Evolutionary conservation across 1,140 invertebrate species (phyloP).

Genomic region (Drosophila ficusphila): DNA sequence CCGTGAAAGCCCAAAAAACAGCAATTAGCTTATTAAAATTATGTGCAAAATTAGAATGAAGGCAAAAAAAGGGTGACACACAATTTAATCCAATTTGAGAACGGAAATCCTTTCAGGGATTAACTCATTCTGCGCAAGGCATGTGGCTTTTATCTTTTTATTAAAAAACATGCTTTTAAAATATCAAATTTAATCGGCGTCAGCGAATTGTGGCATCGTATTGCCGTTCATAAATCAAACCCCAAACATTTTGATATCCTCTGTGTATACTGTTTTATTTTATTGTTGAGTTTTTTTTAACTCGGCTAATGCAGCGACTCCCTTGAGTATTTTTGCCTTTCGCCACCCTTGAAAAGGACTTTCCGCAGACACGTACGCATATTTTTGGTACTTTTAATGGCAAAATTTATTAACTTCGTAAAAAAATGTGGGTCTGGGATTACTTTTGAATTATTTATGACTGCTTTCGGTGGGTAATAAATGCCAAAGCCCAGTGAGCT

Average conservation of each 20-base stretch:
- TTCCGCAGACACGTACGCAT: slow-evolving; percentile 27
- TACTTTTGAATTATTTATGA: slow-evolving; percentile 49
- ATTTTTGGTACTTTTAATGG: slow-evolving; percentile 54
- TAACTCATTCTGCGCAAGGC: slow-evolving; percentile 6
- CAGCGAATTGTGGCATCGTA: slow-evolving; percentile 34
- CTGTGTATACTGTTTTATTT: slow-evolving; percentile 21
- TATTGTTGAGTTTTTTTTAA: slow-evolving; percentile 39
- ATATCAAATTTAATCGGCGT: slow-evolving; percentile 55
- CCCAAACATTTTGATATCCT: slow-evolving; percentile 58
- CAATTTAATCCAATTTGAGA: slow-evolving; percentile 27
- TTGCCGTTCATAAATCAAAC: slow-evolving; percentile 57
- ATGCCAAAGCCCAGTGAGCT: slow-evolving; percentile 15
- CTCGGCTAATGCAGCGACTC: slow-evolving; percentile 25
- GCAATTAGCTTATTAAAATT: slow-evolving; percentile 32
- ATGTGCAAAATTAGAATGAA: background rate
- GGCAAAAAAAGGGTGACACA: background rate
- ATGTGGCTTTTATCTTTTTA: background rate
- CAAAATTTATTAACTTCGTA: slow-evolving; percentile 60
- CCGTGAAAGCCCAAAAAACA: background rate
- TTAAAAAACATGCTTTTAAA: slow-evolving; percentile 22
- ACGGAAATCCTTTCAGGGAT: slow-evolving; percentile 11
- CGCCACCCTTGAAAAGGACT: background rate
- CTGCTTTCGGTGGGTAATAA: slow-evolving; percentile 17
- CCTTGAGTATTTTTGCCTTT: slow-evolving; percentile 9
- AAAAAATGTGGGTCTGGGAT: slow-evolving; percentile 47